Evolutionary conservation across 2,113 vertebrate genomes (phyloP), one percentile per base, ranked within the genome.

Genomic region (Cryptomyrus ogoouensis): DNA sequence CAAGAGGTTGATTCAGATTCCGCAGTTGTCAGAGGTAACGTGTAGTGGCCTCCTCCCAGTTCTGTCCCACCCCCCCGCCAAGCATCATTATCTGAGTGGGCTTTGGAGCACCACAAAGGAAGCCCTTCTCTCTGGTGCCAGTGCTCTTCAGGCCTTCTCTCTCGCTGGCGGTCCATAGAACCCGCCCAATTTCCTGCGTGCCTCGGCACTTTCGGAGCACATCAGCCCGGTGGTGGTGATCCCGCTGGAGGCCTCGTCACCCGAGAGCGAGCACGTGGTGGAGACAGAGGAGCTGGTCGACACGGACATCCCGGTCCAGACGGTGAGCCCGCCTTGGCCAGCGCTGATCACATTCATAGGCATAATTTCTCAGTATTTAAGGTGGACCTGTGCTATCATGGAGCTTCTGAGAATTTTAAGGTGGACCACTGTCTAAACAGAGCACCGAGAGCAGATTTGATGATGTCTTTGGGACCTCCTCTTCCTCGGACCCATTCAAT

Each of bases 221-320:
- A 98, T 99, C 95, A 99, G 98, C 93, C 98, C 98, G 0, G 98
- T 99, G 93, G 98, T 99, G 90, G 97, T 99, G 87, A 99, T 99
- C 91, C 98, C 98, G 0, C 97, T 95, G 0, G 98, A 98, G 94
- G 95, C 97, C 0, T 98, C 98, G 0, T 99, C 98, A 0, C 98
- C 98, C 0, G 98, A 99, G 95, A 98, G 95, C 0, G 98, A 99
- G 92, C 97, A 98, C 0, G 94, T 98, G 91, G 94, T 95, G 70
- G 97, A 97, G 93, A 98, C 97, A 0, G 97, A 97, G 2, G 98
- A 99, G 91, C 96, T 99, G 70, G 97, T 99, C 92, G 98, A 99
- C 92, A 98, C 96, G 42, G 98, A 99, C 9, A 85, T 98, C 1
- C 95, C 97, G 0, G 93, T 95, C 0, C 95, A 96, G 90, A 94